Evolutionary conservation across 2,888 invertebrate genomes (phyloP), one percentile per base, ranked within the genome.

Genomic region (Thereva nobilitata): DNA sequence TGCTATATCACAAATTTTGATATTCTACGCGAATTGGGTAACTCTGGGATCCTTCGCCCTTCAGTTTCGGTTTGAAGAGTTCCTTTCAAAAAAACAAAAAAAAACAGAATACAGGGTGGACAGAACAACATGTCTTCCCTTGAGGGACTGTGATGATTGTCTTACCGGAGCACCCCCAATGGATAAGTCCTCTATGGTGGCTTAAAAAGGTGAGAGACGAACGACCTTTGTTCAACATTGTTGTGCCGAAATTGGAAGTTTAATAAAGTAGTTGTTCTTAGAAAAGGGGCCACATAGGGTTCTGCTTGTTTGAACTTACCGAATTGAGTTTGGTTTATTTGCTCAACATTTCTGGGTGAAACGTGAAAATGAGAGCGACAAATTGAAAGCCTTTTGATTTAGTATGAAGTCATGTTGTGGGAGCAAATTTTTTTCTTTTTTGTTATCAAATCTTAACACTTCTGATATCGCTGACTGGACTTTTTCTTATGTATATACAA

Each of bases 1-100:
- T 68, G 68, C 68, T 68, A 67, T 68, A 68, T 68, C 68, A 68
- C 67, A 66, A 66, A 66, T 66, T 68, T 68, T 68, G 68, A 67
- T 68, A 68, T 68, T 64, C 64, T 38, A 10, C 50, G 23, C 23
- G 61, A 40, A 50, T 34, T 50, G 50, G 40, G 49, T 9, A 44
- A 8, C 8, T 44, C 8, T 9, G 44, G 44, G 44, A 44, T 9
- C 44, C 44, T 44, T 44, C n/a, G 8, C 44, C 8, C 8, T 44
- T 44, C n/a, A 9, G 44, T 44, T 9, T 44, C 8, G 44, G 44
- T 44, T 8, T n/a, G n/a, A 44, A n/a, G 44, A 44, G 44, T 44
- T n/a, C 38, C 34, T 38, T 35, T 7, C 23, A 23, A 1, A 23
- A 2, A 23, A 23, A 23, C 1, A 23, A 23, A 23, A 23, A 23